Percentiles rank a stretch among this genome's conserved stretches.
phyloP scores from a whole-genome alignment of 2,888 invertebrate species.

The Danaus chrysippus region DNA sequence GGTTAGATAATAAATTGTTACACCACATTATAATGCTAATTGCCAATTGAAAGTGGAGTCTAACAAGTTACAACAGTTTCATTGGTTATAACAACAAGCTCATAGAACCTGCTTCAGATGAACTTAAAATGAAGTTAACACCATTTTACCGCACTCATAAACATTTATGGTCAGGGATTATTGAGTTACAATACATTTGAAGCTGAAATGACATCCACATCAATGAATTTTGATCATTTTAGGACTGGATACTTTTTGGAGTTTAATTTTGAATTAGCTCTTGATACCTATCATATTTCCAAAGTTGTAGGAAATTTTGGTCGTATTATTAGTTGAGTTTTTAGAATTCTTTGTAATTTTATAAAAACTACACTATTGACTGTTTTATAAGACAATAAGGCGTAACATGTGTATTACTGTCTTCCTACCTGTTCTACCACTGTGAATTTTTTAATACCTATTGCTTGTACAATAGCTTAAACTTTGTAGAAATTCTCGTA shows the following conservation, averaged over 20 bases:
- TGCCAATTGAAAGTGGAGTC: slow-evolving; percentile 33
- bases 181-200: slow-evolving; percentile 34
- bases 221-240: neutral
- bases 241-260: too few species aligned
- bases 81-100: slow-evolving; percentile 56
- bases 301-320: too few species aligned
- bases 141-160: slow-evolving; percentile 53
- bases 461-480: neutral
- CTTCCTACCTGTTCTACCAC: too few species aligned
- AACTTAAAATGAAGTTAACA: slow-evolving; percentile 66
- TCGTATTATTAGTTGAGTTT: too few species aligned
- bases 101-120: slow-evolving; percentile 50
- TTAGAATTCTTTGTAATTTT: too few species aligned
- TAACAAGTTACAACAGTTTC: slow-evolving; percentile 40
- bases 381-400: too few species aligned
- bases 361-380: too few species aligned
- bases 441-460: neutral
- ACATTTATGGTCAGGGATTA: slow-evolving; percentile 53
- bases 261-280: too few species aligned
- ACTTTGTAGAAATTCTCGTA: neutral
- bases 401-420: too few species aligned
- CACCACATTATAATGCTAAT: slow-evolving; percentile 26
- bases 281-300: too few species aligned
- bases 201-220: slow-evolving; percentile 12
- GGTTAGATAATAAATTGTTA: neutral